These are phyloP conservation scores for Turdus rufiventris DNA, from an alignment of 2,113 vertebrate genomes.

Conservation along the genomic window DNA sequence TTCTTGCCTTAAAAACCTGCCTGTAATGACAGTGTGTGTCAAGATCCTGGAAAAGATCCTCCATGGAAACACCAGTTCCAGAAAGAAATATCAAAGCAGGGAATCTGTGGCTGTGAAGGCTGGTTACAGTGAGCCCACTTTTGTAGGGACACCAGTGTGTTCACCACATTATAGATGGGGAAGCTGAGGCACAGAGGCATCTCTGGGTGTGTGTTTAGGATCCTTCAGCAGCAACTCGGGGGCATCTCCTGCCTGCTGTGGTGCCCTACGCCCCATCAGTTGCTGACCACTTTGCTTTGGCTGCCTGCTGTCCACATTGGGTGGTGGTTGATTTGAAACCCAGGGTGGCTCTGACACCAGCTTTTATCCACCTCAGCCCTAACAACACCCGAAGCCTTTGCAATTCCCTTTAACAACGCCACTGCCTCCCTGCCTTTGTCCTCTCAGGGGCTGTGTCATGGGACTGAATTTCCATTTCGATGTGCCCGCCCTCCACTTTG, in stretches of 20 bases:
- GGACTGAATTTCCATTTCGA: constrained; percentile 80
- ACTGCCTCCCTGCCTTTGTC: not conserved
- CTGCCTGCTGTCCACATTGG: not conserved
- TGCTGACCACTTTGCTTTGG: not conserved
- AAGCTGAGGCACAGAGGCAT: not conserved
- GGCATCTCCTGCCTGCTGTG: fast-evolving
- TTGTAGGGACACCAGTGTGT: no score
- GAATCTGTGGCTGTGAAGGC: not conserved
- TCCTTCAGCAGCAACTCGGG: not conserved
- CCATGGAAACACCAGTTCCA: not conserved
- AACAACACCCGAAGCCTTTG: fast-evolving
- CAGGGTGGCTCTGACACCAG: not conserved
- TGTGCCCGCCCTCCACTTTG: constrained; percentile 78
- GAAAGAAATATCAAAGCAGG: not conserved
- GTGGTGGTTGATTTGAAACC: not conserved
- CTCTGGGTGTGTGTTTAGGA: not conserved
- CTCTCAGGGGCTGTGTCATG: constrained; percentile 80
- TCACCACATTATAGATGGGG: not conserved
- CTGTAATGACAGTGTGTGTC: not conserved
- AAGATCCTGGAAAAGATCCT: not conserved
- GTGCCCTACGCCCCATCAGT: not conserved
- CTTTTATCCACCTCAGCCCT: not conserved
- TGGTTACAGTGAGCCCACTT: not conserved
- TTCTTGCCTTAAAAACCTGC: not conserved
- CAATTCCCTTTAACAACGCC: not conserved